Evolutionary conservation across 2,888 invertebrate species (phyloP), one percentile per base, ranked within the genome.

Genomic region (Philopedon plagiatum): DNA sequence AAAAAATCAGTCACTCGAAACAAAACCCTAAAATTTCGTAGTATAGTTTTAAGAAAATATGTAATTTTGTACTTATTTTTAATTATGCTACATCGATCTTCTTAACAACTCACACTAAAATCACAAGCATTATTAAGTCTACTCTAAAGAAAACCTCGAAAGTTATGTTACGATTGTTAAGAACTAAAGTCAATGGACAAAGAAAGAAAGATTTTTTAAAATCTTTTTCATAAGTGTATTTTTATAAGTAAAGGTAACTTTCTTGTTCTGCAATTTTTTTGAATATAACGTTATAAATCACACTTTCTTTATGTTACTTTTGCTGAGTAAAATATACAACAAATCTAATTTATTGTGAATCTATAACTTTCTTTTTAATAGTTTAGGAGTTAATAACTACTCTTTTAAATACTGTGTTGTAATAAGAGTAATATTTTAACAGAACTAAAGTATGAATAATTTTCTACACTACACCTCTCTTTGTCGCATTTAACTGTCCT

Each of bases 41-140:
- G n/a, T 21, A 21, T 9, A 46, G 13, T 0, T 5, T 26, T 23
- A 13, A 26, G 11, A 11, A 49, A 49, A 29, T 54, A 54, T 54
- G 18, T 37, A 61, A 32, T 61, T 46, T 29, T 13, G 51, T 54
- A 54, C 51, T 54, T 54, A 54, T 54, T 54, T 54, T 29, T 26
- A 15, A 54, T 46, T 61, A 61, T 26, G 61, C 41, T 44, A 41
- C 32, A 61, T 39, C 32, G 18, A 61, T 44, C 61, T 46, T 46
- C 46, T 46, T 11, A 61, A 61, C 18, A 44, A 19, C 8, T 29
- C 61, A 61, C 61, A 61, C 51, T 54, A 61, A 61, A 61, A 44
- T 46, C 61, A 61, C 61, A 61, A 26, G 61, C 61, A 61, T 26
- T 11, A 29, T 29, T 54, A 54, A 8, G 15, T 54, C 51, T 54